A percentile compares a stretch with the other conserved stretches of the same genome.
Conservation (phyloP, 1,140 invertebrate genomes). For the Lamellibrachia luymesi region DNA sequence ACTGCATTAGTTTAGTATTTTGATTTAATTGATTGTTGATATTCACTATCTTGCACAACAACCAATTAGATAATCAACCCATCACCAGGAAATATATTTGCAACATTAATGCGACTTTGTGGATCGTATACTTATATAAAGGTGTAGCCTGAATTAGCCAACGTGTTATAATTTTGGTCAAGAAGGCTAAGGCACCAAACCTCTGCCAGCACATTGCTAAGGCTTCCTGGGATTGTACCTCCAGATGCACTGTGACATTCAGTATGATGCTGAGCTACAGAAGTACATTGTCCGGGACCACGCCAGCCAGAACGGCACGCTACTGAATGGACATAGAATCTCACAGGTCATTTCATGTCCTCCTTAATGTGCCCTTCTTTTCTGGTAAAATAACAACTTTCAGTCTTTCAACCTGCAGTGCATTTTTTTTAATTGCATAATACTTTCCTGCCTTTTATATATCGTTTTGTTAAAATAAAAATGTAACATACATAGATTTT, state of each 20-base stretch:
- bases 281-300: conserved; percentile 74
- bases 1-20: neutral
- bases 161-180: neutral
- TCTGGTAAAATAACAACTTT: neutral
- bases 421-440: neutral
- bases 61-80: neutral
- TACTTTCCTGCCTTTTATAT: neutral
- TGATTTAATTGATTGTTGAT: conserved; percentile 17
- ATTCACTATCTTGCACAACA: conserved; percentile 21
- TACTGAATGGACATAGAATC: conserved; percentile 75
- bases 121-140: neutral
- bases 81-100: no score
- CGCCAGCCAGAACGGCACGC: conserved; percentile 84
- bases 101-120: no score
- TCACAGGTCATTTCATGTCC: conserved; percentile 57
- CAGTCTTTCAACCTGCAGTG: neutral
- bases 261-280: conserved; percentile 47
- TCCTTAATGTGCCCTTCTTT: neutral
- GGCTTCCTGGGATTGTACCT: conserved; percentile 33
- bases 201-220: neutral
- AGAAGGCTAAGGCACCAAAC: neutral
- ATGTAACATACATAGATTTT: no score
- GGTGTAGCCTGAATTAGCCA: neutral
- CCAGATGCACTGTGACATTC: conserved; percentile 72
- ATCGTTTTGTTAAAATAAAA: no score